Evolutionary conservation across 2,888 invertebrate genomes (phyloP), one percentile per base, ranked within the genome.

Genomic region (Cephus pygmeus): DNA sequence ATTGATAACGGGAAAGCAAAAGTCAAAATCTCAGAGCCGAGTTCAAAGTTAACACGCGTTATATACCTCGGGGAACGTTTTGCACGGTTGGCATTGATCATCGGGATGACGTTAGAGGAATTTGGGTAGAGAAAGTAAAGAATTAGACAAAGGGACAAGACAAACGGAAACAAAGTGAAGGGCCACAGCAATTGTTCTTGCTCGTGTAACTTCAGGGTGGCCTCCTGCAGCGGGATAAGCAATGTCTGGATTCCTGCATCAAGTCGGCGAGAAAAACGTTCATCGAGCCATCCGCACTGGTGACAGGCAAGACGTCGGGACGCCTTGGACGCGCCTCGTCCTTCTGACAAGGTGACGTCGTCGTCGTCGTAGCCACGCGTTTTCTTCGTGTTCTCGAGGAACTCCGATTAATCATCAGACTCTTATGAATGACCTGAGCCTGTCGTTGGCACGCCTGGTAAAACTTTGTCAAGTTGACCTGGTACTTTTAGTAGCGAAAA

Each of bases 1-100:
- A 56, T 56, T 56, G 23, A 56, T 56, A 23, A 31, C 94, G 94
- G 80, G 93, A 94, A 88, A 92, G 15, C 74, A 30, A 34, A 34
- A 23, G 34, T 30, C 33, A 35, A 34, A 34, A 35, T 74, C 23
- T 34, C 33, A 33, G 56, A 15, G 34, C 35, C 74, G 1, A 34
- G 11, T 35, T 30, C 35, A 35, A 74, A n/a, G 23, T 34, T 30
- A 15, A 23, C 6, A 11, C 9, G n/a, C 74, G 33, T 11, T 23
- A 35, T 15, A 15, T 12, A 35, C 30, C 30, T 74, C 74, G 74
- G 33, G 74, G 9, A 56, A 56, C 56, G 56, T 56, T 40, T 56
- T 23, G 56, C 56, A 23, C 56, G 23, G 23, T 56, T 56, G 23
- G 23, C 40, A 23, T 56, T 56, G 56, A 23, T 56, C 9, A 23